Evolutionary conservation across 53 echinoderm and acorn worm genomes (phyloP).

Genomic region (Antedon mediterranea): DNA sequence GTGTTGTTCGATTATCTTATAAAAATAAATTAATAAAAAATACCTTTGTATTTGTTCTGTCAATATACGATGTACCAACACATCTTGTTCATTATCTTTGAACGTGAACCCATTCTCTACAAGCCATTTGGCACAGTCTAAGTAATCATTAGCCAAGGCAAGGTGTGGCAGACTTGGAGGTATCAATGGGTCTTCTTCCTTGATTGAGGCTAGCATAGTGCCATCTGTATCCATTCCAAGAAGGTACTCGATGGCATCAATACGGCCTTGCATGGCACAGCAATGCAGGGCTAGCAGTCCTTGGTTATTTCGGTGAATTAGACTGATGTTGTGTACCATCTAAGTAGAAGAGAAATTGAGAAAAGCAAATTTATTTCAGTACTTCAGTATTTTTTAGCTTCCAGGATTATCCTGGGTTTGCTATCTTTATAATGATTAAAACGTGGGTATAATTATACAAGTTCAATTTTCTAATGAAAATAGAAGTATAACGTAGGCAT

Average conservation of each 20-base stretch:
- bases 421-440: too few relatives aligned
- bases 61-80: conserved; percentile 70
- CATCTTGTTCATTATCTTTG: conserved; percentile 86
- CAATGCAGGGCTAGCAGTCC: conserved; percentile 85
- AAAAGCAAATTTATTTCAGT: too few relatives aligned
- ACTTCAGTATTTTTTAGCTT: too few relatives aligned
- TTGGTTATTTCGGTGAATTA: conserved; percentile 74
- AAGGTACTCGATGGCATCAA: conserved; percentile 70
- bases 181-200: conserved; percentile 35
- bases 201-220: conserved; percentile 17
- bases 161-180: conserved; percentile 81
- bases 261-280: conserved; percentile 92
- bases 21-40: background rate
- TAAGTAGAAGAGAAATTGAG: conserved; percentile 12
- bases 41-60: conserved; percentile 91
- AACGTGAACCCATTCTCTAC: conserved; percentile 64
- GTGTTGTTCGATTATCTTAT: too few relatives aligned
- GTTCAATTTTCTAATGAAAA: too few relatives aligned
- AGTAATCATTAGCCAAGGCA: conserved; percentile 82
- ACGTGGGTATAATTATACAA: too few relatives aligned
- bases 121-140: conserved; percentile 77
- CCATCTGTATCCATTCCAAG: conserved; percentile 47
- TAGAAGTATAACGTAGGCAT: too few relatives aligned
- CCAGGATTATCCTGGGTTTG: too few relatives aligned
- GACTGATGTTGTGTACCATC: conserved; percentile 48